Conservation (phyloP, 2,113 vertebrate species). For the Nyctereutes procyonoides region DNA sequence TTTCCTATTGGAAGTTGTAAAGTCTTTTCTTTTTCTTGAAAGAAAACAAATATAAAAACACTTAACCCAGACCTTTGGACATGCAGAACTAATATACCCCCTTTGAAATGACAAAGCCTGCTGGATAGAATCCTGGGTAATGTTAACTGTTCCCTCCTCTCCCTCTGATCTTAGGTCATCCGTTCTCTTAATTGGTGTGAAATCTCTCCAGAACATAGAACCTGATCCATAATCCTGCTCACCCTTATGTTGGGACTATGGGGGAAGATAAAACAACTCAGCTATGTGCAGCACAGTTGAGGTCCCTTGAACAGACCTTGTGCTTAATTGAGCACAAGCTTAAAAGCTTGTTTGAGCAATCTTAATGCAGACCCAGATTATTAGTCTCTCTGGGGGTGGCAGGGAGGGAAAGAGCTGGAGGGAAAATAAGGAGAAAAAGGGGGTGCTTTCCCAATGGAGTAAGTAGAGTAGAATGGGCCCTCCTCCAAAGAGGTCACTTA, state of each 20-base stretch:
- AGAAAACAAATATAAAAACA: conserved; percentile 64
- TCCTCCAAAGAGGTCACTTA: background rate
- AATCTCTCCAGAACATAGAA: background rate
- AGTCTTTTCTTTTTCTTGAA: background rate
- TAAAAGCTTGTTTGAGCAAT: background rate
- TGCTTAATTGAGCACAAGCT: too few species aligned
- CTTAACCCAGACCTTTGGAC: conserved; percentile 39
- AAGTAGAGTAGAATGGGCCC: background rate
- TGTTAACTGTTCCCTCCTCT: background rate
- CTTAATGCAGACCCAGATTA: background rate
- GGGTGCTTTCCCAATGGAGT: background rate
- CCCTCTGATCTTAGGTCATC: background rate
- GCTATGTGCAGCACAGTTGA: background rate
- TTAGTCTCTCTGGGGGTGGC: background rate
- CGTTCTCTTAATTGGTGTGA: background rate
- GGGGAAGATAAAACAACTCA: background rate
- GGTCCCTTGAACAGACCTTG: background rate
- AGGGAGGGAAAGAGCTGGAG: background rate
- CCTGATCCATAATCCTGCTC: background rate
- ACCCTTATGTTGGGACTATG: background rate
- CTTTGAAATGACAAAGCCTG: conserved; percentile 1
- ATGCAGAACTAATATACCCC: background rate
- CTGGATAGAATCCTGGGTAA: background rate
- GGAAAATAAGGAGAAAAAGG: background rate
- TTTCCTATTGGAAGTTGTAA: conserved; percentile 57